Base-by-base conservation (phyloP, 2,888 invertebrate genomes). In the Hyposoter dolosus region DNA sequence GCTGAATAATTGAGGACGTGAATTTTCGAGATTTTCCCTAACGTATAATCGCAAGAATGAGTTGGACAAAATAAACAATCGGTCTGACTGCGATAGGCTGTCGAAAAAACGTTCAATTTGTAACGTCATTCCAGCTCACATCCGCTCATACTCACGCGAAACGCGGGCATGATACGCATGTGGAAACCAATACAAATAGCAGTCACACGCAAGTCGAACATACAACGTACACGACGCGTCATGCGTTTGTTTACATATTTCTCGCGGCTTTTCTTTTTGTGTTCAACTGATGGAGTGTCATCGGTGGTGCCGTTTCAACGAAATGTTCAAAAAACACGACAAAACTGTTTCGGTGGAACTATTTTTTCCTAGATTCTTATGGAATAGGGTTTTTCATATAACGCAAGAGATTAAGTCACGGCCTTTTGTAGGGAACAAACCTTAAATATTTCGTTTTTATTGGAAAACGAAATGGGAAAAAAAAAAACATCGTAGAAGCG, bases 111-210 rank as follows among this genome's bases (percentile, higher is more conserved):
- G 53, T 53, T 53, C 28, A 19, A 50, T 19, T 69, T 53, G 10
- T 32, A 50, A 53, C 40, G 19, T 53, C 35, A 40, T 19, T 28
- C 66, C 66, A 69, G 17, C 32, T 56, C 28, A 2, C 23, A 19
- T 15, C 53, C 45, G 32, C 74, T 35, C 12, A 17, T 71, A 47
- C 17, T 19, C 45, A 15, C 12, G 19, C 63, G 19, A 50, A 47
- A 23, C 35, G 60, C 66, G 47, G 72, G 66, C 66, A 56, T 40
- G 43, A 23, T 32, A 40, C 50, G 47, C 15, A 43, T 4, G 10
- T 15, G 9, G 19, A n/a, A 32, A 71, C 72, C 72, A 78, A 72
- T 83, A 50, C 72, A 72, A 53, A 83, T 78, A 66, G 72, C 66
- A 23, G 60, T 69, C 40, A 68, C 79, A 71, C 43, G 71, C 50